These are phyloP conservation scores for Strigamia transsilvanica DNA, from an alignment of 2,888 invertebrate genomes.

Conservation along the genomic window DNA sequence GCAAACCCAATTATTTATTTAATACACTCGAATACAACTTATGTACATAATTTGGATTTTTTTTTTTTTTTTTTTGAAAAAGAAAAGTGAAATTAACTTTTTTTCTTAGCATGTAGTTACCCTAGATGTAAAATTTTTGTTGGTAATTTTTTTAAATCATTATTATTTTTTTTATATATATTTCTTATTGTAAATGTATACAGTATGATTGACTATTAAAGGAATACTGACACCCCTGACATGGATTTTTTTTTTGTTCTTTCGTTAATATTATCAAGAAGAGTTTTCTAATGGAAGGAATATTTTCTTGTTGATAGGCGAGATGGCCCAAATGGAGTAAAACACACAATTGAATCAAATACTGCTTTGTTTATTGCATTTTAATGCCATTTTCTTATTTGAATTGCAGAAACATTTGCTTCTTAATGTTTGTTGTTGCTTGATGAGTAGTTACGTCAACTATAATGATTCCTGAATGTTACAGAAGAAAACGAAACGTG, in stretches of 20 bases:
- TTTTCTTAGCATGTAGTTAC: neutral
- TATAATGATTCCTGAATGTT: no score
- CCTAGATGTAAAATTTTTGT: neutral
- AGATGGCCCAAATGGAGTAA: no score
- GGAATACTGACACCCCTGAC: conserved; percentile 32
- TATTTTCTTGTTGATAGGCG: neutral
- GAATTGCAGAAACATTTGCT: no score
- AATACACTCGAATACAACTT: conserved; percentile 10
- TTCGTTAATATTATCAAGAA: neutral
- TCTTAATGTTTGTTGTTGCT: no score
- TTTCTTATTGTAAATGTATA: conserved; percentile 22
- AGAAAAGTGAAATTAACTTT: neutral
- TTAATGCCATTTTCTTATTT: no score
- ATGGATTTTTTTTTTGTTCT: neutral
- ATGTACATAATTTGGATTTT: conserved; percentile 24
- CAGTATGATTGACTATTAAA: conserved; percentile 26
- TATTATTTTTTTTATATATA: neutral
- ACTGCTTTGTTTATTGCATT: no score
- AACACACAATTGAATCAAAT: no score
- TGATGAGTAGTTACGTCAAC: no score
- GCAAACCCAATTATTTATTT: conserved; percentile 22
- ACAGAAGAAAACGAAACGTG: no score
- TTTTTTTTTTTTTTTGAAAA: neutral
- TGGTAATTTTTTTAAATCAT: neutral
- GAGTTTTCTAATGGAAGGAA: neutral